Conservation (phyloP, 2,113 vertebrate species). For the Agapornis roseicollis region DNA sequence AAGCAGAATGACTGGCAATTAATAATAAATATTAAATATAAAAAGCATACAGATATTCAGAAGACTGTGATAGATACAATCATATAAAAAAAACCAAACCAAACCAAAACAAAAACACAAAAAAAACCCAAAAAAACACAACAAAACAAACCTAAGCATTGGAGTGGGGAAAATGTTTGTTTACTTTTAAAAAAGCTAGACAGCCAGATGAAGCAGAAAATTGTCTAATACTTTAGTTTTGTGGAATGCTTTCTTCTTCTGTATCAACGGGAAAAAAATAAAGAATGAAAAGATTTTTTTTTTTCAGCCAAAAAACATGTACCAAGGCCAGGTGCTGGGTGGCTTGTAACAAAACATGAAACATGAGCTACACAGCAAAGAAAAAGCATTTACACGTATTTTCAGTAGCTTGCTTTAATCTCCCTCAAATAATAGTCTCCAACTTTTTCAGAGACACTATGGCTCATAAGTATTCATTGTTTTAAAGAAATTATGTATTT, state of each 20-base stretch:
- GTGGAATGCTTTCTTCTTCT: slow-evolving; percentile 43
- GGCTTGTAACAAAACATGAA: neutral
- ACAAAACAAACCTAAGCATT: neutral
- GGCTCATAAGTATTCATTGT: slow-evolving; percentile 65
- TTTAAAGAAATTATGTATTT: slow-evolving; percentile 57
- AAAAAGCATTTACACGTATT: neutral
- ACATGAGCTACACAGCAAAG: neutral
- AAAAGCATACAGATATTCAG: neutral
- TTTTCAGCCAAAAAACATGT: neutral
- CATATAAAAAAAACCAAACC: neutral
- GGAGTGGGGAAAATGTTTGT: neutral
- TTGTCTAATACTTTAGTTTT: slow-evolving; percentile 37
- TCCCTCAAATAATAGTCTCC: slow-evolving; percentile 30
- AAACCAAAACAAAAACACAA: too few relatives aligned
- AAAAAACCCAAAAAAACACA: too few relatives aligned
- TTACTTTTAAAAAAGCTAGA: slow-evolving; percentile 46
- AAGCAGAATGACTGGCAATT: neutral
- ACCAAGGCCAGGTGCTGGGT: slow-evolving; percentile 8
- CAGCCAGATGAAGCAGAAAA: slow-evolving; percentile 70
- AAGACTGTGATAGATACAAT: neutral
- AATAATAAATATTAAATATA: neutral
- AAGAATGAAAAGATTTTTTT: fast-evolving
- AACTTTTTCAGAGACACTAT: slow-evolving; percentile 14
- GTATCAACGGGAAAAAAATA: neutral
- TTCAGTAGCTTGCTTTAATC: slow-evolving; percentile 17